Evolutionary conservation across 2,888 invertebrate genomes (phyloP).

Genomic region (Ommatoiulus sabulosus): DNA sequence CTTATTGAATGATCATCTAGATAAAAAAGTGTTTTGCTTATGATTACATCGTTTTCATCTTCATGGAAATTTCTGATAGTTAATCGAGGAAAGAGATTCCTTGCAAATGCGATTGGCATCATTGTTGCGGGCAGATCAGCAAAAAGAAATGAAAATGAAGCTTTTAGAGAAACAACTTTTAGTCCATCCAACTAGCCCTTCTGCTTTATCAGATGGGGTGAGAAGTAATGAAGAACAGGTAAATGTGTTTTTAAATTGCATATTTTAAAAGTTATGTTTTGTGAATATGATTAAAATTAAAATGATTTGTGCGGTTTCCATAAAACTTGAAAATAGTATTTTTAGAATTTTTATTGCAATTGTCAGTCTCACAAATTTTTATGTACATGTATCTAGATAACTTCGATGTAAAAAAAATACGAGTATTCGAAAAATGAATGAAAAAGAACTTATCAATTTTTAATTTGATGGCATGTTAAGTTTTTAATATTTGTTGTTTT

Average conservation of each 20-base stretch:
- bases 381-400: too few relatives aligned
- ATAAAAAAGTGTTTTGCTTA: too few relatives aligned
- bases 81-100: constrained; percentile 87
- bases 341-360: too few relatives aligned
- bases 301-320: too few relatives aligned
- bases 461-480: too few relatives aligned
- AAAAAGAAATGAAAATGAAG: constrained; percentile 79
- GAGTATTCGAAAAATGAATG: too few relatives aligned
- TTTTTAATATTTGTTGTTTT: background rate
- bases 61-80: constrained; percentile 65
- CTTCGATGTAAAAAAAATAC: too few relatives aligned
- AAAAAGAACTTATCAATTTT: too few relatives aligned
- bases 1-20: too few relatives aligned
- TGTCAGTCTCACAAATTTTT: too few relatives aligned
- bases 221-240: background rate
- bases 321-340: too few relatives aligned
- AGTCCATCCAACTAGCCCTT: background rate
- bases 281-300: background rate
- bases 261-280: background rate
- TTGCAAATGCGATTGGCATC: constrained; percentile 85
- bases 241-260: background rate
- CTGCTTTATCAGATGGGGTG: background rate
- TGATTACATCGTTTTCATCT: too few relatives aligned
- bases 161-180: constrained; percentile 66
- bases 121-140: constrained; percentile 78